Evolutionary conservation across 2,113 vertebrate species (phyloP).

Genomic region (Bombycilla garrulus): DNA sequence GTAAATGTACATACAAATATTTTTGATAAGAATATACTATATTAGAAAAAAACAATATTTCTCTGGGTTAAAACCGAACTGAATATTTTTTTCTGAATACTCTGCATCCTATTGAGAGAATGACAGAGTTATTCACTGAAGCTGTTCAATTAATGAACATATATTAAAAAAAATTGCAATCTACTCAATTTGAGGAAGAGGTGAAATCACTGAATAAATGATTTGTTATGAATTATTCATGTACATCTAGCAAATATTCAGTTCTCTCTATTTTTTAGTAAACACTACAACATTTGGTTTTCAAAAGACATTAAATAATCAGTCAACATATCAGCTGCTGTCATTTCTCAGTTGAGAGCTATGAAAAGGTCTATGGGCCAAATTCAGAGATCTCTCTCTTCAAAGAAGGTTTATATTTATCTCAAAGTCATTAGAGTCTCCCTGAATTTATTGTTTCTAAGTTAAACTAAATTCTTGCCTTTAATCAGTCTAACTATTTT

Average conservation of each 20-base stretch:
- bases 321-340: not conserved
- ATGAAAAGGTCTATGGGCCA: not conserved
- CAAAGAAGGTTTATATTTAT: not conserved
- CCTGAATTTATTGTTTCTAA: not conserved
- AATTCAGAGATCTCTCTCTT: not conserved
- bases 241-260: not conserved
- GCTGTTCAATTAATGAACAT: conserved; percentile 1
- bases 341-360: not conserved
- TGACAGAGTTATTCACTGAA: not conserved
- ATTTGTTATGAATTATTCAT: conserved; percentile 53
- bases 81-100: not conserved
- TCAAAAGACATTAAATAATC: conserved; percentile 29
- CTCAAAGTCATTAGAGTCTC: not conserved
- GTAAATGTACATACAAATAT: not conserved
- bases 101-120: not conserved
- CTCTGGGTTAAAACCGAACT: not conserved
- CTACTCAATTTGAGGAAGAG: not conserved
- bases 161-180: conserved; percentile 27
- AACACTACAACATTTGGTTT: conserved; percentile 33
- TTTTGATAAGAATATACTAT: not conserved
- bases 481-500: not conserved
- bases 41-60: not conserved
- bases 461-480: not conserved
- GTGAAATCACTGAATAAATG: conserved; percentile 30
- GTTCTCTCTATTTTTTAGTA: conserved; percentile 10